Conservation (phyloP, 1,140 invertebrate species). For the Drosophila insularis region DNA sequence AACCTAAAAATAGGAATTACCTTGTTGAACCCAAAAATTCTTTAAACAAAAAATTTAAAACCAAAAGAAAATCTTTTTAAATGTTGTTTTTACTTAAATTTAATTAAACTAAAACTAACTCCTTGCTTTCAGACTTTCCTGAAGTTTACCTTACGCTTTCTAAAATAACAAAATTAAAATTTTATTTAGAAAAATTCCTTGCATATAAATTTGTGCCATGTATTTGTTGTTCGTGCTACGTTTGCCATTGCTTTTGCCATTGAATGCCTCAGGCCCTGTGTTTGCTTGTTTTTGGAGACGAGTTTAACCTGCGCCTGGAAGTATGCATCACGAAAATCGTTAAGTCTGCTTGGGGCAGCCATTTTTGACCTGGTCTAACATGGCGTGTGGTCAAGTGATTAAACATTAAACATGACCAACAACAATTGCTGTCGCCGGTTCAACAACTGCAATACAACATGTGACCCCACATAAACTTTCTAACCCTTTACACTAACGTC, state of each 20-base stretch:
- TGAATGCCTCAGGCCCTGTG: slow-evolving; percentile 23
- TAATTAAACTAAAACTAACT: background rate
- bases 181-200: slow-evolving; percentile 69
- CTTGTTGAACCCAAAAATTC: background rate
- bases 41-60: background rate
- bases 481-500: slow-evolving; percentile 28
- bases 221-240: slow-evolving; percentile 14
- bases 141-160: slow-evolving; percentile 21
- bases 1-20: background rate
- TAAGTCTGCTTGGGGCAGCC: no score
- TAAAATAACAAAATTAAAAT: slow-evolving; percentile 51
- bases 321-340: background rate
- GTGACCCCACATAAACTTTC: background rate
- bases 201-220: slow-evolving; percentile 29
- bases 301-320: background rate
- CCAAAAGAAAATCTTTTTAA: no score
- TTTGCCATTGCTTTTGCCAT: slow-evolving; percentile 13
- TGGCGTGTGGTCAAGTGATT: slow-evolving; percentile 68
- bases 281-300: slow-evolving; percentile 41
- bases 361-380: slow-evolving; percentile 8
- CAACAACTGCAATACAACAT: slow-evolving; percentile 8
- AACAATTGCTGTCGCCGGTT: slow-evolving; percentile 23
- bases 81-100: no score
- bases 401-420: slow-evolving; percentile 25
- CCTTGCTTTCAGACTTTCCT: background rate